Percentiles rank a stretch among this genome's conserved stretches.
phyloP scores from a whole-genome alignment of 2,888 invertebrate genomes.

The Podabrus alpinus region DNA sequence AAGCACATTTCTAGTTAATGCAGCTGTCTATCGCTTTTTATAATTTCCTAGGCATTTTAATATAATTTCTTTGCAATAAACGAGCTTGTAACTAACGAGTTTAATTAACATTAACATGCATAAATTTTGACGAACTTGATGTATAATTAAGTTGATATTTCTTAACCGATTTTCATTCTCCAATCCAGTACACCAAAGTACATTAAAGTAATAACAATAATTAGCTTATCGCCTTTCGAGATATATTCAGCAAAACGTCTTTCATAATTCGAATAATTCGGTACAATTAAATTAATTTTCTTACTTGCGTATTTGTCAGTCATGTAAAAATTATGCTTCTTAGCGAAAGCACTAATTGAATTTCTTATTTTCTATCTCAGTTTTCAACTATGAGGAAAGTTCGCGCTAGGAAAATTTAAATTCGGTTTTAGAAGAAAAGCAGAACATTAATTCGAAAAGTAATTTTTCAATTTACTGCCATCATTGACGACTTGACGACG shows the following conservation, averaged over 20 bases:
- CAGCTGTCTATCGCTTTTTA: background rate
- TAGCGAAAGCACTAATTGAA: background rate
- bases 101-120: background rate
- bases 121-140: background rate
- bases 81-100: background rate
- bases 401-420: background rate
- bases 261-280: background rate
- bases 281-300: background rate
- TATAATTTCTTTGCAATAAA: background rate
- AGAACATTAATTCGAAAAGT: too few species aligned
- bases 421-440: too few species aligned
- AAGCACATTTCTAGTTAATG: background rate
- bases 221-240: background rate
- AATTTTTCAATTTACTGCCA: too few species aligned
- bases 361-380: background rate
- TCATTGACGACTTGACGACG: too few species aligned
- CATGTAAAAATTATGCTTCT: background rate
- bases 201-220: slow-evolving; percentile 8
- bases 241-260: slow-evolving; percentile 4
- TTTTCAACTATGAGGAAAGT: background rate
- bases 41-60: background rate
- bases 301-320: background rate
- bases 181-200: background rate
- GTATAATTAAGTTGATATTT: background rate
- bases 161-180: background rate